A percentile compares a stretch with the other conserved stretches of the same genome.
phyloP scores from a whole-genome alignment of 2,113 vertebrate species.

The Heliornis fulica region DNA sequence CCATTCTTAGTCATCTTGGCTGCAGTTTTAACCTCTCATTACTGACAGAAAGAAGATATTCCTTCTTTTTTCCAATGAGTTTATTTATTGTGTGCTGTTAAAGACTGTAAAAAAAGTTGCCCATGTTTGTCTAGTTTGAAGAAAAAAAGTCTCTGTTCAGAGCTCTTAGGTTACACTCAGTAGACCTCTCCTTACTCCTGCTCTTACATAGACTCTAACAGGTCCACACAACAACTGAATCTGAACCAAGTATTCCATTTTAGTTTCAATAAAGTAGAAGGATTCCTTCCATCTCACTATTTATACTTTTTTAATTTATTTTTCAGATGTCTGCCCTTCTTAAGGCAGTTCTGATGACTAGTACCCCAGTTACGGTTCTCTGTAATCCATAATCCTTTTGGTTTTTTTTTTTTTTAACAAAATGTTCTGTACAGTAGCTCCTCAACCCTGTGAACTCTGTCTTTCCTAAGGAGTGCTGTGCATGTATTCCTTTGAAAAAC shows the following conservation, averaged over 20 bases:
- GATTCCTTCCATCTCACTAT: neutral
- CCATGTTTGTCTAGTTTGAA: neutral
- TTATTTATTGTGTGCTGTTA: neutral
- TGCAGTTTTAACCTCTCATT: neutral
- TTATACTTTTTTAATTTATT: neutral
- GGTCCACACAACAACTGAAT: neutral
- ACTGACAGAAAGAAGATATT: neutral
- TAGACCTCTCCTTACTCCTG: neutral
- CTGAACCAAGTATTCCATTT: neutral
- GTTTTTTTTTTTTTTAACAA: neutral
- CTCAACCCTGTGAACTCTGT: neutral
- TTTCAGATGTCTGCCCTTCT: neutral
- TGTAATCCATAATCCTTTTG: neutral
- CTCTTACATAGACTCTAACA: neutral
- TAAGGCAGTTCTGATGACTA: neutral
- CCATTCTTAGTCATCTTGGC: neutral
- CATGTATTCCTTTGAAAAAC: neutral
- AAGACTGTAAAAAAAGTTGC: neutral
- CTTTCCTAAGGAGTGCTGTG: neutral
- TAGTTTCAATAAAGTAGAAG: neutral
- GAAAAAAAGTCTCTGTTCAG: neutral
- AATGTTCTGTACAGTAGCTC: neutral
- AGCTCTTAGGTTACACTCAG: neutral
- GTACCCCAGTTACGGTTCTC: neutral
- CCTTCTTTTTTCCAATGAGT: neutral